Percentiles rank a stretch among this genome's conserved stretches.
Evolutionary conservation across 2,797 vertebrate species (phyloP).

Genomic region (Dicrostonyx torquatus): DNA sequence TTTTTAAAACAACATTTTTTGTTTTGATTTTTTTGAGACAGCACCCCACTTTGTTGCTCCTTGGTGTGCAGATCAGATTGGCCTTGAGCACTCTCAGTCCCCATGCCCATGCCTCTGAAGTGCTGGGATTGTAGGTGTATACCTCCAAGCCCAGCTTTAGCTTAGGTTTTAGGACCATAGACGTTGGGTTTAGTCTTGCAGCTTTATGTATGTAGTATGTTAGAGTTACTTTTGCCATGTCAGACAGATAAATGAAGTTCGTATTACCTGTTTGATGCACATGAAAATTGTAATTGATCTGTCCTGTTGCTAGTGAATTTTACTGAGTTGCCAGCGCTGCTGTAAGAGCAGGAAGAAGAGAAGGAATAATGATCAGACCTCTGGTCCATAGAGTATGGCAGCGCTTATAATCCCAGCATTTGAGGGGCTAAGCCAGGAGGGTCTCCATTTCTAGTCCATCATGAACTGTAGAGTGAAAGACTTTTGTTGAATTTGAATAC

Average conservation of each 20-base stretch:
- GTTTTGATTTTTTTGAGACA: background rate
- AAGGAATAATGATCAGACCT: background rate
- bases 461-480: background rate
- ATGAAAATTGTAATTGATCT: conserved; percentile 13
- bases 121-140: too few species aligned
- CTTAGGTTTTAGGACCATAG: conserved; percentile 10
- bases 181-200: conserved; percentile 9
- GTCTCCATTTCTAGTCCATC: background rate
- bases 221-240: background rate
- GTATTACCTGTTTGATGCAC: background rate
- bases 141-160: background rate
- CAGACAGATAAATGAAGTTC: background rate
- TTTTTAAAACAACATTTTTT: background rate
- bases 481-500: background rate
- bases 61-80: background rate
- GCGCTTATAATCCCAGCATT: background rate
- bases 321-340: background rate
- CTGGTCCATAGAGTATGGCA: background rate
- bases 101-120: background rate
- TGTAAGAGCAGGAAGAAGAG: background rate
- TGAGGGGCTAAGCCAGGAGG: background rate
- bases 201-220: background rate
- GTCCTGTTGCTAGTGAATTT: background rate
- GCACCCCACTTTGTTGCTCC: background rate
- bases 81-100: background rate